These are phyloP conservation scores for Corynorhinus townsendii DNA, from an alignment of 2,113 vertebrate species.

Conservation along the genomic window DNA sequence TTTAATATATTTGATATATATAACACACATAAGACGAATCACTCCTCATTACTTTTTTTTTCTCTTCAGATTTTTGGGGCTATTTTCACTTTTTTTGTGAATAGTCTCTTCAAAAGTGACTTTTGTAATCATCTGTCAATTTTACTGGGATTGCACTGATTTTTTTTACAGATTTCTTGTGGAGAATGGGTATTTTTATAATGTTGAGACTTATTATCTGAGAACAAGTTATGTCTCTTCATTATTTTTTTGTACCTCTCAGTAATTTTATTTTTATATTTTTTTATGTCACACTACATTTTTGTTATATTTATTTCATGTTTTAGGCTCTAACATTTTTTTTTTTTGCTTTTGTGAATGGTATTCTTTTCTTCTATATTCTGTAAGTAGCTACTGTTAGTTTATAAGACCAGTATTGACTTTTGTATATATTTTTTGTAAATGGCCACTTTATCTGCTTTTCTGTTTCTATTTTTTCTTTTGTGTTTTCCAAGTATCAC, in stretches of 20 bases:
- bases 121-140: neutral
- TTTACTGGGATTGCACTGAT: neutral
- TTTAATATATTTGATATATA: neutral
- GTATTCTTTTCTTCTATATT: neutral
- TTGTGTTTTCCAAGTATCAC: neutral
- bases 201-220: neutral
- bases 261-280: neutral
- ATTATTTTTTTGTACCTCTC: neutral
- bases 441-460: neutral
- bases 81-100: neutral
- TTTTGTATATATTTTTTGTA: slow-evolving; percentile 14
- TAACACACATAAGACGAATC: neutral
- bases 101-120: neutral
- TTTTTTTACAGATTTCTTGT: neutral
- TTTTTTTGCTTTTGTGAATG: neutral
- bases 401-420: neutral
- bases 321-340: neutral
- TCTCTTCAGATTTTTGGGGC: neutral
- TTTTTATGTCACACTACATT: neutral
- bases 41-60: neutral
- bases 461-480: neutral
- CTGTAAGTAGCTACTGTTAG: neutral
- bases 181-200: neutral
- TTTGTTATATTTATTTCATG: neutral
- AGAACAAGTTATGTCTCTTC: neutral